These are phyloP conservation scores for Cepaea nemoralis DNA, from an alignment of 1,140 invertebrate genomes.

Conservation along the genomic window DNA sequence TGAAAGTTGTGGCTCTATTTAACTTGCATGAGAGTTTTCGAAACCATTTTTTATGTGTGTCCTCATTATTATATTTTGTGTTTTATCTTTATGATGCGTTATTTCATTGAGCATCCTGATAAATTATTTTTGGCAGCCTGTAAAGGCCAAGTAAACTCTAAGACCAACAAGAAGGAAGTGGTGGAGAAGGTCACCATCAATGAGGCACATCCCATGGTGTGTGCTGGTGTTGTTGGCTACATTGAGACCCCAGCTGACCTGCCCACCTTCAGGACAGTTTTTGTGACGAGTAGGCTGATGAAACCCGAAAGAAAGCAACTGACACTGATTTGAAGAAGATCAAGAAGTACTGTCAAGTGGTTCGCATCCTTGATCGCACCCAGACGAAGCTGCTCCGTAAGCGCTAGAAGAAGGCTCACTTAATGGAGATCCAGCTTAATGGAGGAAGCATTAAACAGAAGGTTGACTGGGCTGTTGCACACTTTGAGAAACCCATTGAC, in stretches of 20 bases:
- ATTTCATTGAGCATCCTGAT: too few species aligned
- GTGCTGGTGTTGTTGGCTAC: constrained; percentile 98
- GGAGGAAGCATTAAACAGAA: constrained; percentile 96
- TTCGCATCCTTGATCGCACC: too few species aligned
- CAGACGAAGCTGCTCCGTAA: constrained; percentile 97
- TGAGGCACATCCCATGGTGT: constrained; percentile 97
- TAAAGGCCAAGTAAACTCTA: too few species aligned
- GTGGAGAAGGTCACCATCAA: constrained; percentile 98
- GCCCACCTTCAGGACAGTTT: constrained; percentile 93
- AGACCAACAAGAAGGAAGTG: constrained; percentile 99
- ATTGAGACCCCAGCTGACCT: constrained; percentile 98
- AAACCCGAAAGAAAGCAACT: constrained; percentile 92
- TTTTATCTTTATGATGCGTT: too few species aligned
- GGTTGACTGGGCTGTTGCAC: constrained; percentile 95
- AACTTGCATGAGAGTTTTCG: too few species aligned
- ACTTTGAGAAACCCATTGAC: constrained; percentile 93
- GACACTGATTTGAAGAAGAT: too few species aligned
- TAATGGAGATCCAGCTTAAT: constrained; percentile 99
- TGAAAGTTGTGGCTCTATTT: too few species aligned
- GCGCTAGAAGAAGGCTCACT: constrained; percentile 99
- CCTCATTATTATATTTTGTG: too few species aligned
- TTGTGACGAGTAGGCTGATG: constrained; percentile 99
- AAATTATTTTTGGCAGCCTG: too few species aligned
- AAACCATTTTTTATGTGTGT: too few species aligned
- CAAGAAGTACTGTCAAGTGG: too few species aligned